Percentiles rank a stretch among this genome's conserved stretches.
Evolutionary conservation across 92 coral and sea anemone species (phyloP).

Genomic region (Palythoa grandiflora): DNA sequence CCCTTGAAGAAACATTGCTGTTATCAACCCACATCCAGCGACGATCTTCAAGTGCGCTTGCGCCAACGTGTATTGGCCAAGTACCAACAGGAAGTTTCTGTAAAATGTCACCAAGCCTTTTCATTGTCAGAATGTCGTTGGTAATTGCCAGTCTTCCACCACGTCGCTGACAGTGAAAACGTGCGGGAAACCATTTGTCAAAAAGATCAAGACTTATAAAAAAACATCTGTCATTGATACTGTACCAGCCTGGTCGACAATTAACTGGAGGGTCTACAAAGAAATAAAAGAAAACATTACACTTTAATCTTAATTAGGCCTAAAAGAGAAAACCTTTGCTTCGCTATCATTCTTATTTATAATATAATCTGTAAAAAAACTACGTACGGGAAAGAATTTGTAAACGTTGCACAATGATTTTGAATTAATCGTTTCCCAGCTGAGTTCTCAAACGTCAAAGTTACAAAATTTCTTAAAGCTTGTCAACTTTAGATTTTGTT

Average conservation of each 20-base stretch:
- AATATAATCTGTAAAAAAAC: neutral
- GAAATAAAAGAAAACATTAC: neutral
- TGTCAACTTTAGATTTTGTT: too few relatives aligned
- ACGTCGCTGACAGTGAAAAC: neutral
- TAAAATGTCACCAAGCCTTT: neutral
- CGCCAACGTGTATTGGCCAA: constrained; percentile 23
- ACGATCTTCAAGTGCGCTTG: constrained; percentile 27
- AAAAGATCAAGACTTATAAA: neutral
- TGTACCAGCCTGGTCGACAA: constrained; percentile 37
- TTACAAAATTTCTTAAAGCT: too few relatives aligned
- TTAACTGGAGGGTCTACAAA: neutral
- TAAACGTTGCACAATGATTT: too few relatives aligned
- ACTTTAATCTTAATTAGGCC: too few relatives aligned
- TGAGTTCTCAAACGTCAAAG: too few relatives aligned
- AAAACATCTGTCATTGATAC: constrained; percentile 4
- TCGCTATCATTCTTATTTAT: neutral
- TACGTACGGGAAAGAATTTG: too few relatives aligned
- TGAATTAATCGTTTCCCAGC: too few relatives aligned
- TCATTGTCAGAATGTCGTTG: constrained; percentile 1
- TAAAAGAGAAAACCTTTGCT: neutral
- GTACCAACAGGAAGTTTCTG: neutral
- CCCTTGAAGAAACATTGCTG: neutral
- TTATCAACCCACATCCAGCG: constrained; percentile 46
- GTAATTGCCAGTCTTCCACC: constrained; percentile 35
- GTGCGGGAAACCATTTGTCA: neutral